Evolutionary conservation across 2,113 vertebrate genomes (phyloP), one percentile per base, ranked within the genome.

Genomic region (Petroica traversi): DNA sequence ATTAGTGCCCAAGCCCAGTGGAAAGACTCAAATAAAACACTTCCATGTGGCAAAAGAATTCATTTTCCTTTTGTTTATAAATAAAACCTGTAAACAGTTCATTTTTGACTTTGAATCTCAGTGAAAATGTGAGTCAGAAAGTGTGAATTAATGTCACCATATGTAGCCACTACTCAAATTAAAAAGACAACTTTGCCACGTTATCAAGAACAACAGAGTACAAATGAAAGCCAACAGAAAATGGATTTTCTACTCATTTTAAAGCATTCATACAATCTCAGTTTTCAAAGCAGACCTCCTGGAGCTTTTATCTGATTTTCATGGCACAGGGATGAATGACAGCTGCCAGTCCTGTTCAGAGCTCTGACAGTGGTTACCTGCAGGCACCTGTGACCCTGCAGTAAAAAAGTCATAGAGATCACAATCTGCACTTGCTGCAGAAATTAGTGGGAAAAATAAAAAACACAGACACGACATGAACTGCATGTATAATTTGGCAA

Each of bases 241-340:
- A 75, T 36, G 0, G 58, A 41, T 86, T 49, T 88, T 79, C 45
- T 88, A 24, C 33, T 84, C 5, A 73, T 73, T 92, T 94, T 59
- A 31, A 85, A 73, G 52, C 12, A 5, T 7, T 71, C 2, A 0
- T 46, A 41, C 28, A 24, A 79, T n/a, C 54, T 72, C 61, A 45
- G 57, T 69, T 92, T 84, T 79, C 79, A 96, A 93, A 88, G 71
- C 40, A 91, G 63, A 51, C 13, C 34, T 78, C 79, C 79, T 85
- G 62, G 40, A 78, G 69, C 38, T 87, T 43, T 43, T 18, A 18
- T 43, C 43, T 43, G 43, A 43, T 17, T 18, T 43, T 95, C 72
- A 72, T 61, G 66, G 12, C 51, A 67, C 1, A 5, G 43, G 14
- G 48, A 77, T 68, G 78, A 91, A 67, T 57, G 85, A 10, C 51